phyloP scores from a whole-genome alignment of 2,888 invertebrate species.

The Oxytorus armatus region DNA sequence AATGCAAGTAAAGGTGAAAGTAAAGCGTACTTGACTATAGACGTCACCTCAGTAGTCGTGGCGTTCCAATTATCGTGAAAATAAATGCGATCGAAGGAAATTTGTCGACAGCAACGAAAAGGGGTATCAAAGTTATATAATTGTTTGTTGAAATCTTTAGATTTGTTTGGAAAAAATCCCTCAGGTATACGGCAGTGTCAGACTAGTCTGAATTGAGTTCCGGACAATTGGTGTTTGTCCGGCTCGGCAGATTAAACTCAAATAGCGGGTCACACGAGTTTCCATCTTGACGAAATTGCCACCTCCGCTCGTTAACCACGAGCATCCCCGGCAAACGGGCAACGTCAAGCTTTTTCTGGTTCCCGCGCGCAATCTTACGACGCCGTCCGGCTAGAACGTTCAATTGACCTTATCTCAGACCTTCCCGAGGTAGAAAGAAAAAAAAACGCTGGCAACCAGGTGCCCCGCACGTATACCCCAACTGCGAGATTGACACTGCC shows the following conservation, averaged over 20 bases:
- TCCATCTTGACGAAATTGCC: conserved; percentile 87
- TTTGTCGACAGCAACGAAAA: background rate
- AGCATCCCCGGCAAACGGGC: conserved; percentile 86
- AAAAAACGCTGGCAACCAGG: conserved; percentile 83
- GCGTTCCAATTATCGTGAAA: background rate
- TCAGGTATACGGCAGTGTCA: conserved; percentile 87
- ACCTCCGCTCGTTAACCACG: conserved; percentile 81
- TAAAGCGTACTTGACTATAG: conserved; percentile 6
- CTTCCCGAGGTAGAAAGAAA: conserved; percentile 89
- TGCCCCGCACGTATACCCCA: conserved; percentile 89
- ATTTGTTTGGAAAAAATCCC: conserved; percentile 67
- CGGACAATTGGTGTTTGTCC: conserved; percentile 84
- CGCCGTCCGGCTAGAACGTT: conserved; percentile 90
- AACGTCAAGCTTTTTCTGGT: conserved; percentile 89
- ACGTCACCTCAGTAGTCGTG: background rate
- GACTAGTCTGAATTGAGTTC: conserved; percentile 96
- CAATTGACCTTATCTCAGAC: conserved; percentile 90
- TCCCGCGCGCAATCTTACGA: conserved; percentile 88
- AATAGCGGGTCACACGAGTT: conserved; percentile 90
- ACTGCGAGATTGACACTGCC: conserved; percentile 91
- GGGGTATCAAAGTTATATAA: background rate
- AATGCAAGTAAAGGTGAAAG: conserved; percentile 31
- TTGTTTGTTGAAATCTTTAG: conserved; percentile 5
- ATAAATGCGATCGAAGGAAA: too few relatives aligned
- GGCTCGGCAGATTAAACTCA: conserved; percentile 92